Conservation (phyloP, 2,797 vertebrate species). For the Parauchenoglanis punctatus region DNA sequence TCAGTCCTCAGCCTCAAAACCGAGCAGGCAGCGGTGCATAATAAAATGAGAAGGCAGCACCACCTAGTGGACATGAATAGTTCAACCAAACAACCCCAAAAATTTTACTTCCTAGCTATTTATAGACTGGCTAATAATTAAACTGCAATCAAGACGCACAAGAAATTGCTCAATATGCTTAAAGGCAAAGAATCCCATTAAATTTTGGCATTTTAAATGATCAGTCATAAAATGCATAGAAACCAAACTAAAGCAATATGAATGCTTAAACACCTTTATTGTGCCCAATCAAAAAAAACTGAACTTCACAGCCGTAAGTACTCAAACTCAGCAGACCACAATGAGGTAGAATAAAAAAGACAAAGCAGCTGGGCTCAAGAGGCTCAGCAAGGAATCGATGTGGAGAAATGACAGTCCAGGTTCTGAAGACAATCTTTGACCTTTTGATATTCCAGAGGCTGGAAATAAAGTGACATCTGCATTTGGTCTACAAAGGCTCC, state of each 20-base stretch:
- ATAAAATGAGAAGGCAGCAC: not conserved
- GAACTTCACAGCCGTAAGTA: constrained; percentile 92
- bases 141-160: too few species aligned
- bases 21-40: not conserved
- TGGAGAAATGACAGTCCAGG: constrained; percentile 60
- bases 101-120: not conserved
- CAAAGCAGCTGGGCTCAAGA: constrained; percentile 91
- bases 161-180: not conserved
- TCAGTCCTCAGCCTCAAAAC: not conserved
- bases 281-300: constrained; percentile 94
- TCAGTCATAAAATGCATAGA: not conserved
- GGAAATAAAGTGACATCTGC: constrained; percentile 69
- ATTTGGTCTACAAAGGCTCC: constrained; percentile 82
- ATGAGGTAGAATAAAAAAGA: constrained; percentile 99
- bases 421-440: constrained; percentile 24
- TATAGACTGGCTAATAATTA: too few species aligned
- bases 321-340: constrained; percentile 94
- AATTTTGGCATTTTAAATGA: not conserved
- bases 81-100: not conserved
- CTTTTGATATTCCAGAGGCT: constrained; percentile 59
- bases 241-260: constrained; percentile 6
- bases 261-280: constrained; percentile 99
- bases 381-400: constrained; percentile 84
- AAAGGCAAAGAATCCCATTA: not conserved
- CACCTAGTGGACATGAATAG: constrained; percentile 42